Evolutionary conservation across 1,140 invertebrate species (phyloP).

Genomic region (Rhizoglyphus robini): DNA sequence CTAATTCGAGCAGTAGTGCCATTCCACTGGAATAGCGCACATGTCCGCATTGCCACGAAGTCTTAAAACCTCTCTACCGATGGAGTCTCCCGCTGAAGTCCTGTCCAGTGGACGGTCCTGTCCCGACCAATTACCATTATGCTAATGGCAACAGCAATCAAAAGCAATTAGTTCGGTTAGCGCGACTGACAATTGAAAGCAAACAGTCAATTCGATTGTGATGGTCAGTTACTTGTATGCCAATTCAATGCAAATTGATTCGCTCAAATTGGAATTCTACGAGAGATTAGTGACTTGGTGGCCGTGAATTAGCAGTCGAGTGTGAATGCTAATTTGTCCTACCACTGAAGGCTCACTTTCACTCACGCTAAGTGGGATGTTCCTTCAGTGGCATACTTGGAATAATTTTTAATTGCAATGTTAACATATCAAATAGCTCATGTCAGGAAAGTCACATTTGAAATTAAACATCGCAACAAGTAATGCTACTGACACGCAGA

Average conservation of each 20-base stretch:
- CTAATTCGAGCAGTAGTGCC: too few species aligned
- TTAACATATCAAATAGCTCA: too few species aligned
- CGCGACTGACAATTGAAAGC: background rate
- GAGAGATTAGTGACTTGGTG: background rate
- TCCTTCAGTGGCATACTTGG: too few species aligned
- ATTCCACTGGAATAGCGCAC: too few species aligned
- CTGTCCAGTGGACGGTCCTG: too few species aligned
- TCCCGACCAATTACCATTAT: background rate
- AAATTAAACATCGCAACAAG: too few species aligned
- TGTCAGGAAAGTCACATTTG: too few species aligned
- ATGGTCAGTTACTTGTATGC: conserved; percentile 10
- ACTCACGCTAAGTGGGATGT: background rate
- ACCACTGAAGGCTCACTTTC: background rate
- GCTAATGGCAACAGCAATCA: background rate
- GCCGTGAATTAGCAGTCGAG: background rate
- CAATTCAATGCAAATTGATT: background rate
- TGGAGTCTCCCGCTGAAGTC: too few species aligned
- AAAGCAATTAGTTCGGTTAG: background rate
- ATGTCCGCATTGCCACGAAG: too few species aligned
- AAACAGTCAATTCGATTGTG: background rate
- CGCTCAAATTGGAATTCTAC: background rate
- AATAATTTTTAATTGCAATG: too few species aligned
- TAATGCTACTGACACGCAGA: too few species aligned
- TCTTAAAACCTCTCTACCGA: too few species aligned
- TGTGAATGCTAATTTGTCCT: conserved; percentile 11